Evolutionary conservation across 1,140 invertebrate species (phyloP).

Genomic region (Melipona quadrifasciata): DNA sequence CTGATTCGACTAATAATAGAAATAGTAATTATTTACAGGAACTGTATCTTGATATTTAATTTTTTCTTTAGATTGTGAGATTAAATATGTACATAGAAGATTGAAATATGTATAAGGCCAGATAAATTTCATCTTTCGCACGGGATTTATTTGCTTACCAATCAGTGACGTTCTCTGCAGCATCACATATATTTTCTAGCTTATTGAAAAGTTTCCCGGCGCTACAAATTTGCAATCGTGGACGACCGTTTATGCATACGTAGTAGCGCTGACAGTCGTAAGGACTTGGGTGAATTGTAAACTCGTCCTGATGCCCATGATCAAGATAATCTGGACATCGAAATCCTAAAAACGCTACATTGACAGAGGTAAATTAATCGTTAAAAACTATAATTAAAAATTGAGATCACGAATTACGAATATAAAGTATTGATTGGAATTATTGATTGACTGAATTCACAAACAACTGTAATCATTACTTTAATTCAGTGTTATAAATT

Average conservation of each 20-base stretch:
- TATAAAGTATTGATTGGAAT: no score
- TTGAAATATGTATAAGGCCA: no score
- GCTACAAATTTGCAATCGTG: constrained; percentile 88
- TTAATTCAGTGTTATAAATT: no score
- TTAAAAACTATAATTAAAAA: background rate
- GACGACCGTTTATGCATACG: constrained; percentile 89
- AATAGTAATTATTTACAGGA: no score
- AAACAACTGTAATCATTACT: no score
- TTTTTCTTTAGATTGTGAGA: background rate
- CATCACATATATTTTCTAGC: constrained; percentile 88
- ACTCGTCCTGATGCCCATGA: constrained; percentile 65
- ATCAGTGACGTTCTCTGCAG: constrained; percentile 88
- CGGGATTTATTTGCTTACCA: constrained; percentile 80
- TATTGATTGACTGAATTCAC: no score
- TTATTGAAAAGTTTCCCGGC: constrained; percentile 92
- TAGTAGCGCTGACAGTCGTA: constrained; percentile 91
- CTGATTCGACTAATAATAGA: background rate
- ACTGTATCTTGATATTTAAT: no score
- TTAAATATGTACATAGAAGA: background rate
- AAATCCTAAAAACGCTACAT: constrained; percentile 86
- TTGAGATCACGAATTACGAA: background rate
- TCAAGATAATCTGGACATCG: constrained; percentile 83
- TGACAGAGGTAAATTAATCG: background rate
- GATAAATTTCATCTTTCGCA: background rate
- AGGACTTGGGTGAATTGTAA: constrained; percentile 84